Evolutionary conservation across 1,140 invertebrate species (phyloP).

Genomic region (Drosophila setifemur): DNA sequence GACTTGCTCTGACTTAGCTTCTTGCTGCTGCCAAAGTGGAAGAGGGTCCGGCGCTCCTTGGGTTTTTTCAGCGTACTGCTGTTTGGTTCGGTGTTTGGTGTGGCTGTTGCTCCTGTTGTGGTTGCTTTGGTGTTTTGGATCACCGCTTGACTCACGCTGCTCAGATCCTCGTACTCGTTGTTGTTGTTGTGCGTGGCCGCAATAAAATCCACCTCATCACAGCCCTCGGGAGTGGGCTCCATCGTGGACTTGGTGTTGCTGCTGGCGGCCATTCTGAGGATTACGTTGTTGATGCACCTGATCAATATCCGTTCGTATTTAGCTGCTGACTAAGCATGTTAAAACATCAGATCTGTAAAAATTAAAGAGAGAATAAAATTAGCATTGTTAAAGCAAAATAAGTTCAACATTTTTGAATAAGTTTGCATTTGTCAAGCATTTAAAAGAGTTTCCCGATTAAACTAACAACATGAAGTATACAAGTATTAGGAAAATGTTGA

Average conservation of each 20-base stretch:
- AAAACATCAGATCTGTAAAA: slow-evolving; percentile 5
- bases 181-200: slow-evolving; percentile 55
- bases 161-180: slow-evolving; percentile 64
- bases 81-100: slow-evolving; percentile 76
- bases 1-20: slow-evolving; percentile 37
- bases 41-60: slow-evolving; percentile 68
- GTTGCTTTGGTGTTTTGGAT: slow-evolving; percentile 55
- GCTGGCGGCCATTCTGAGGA: slow-evolving; percentile 39
- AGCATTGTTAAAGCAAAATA: slow-evolving; percentile 5
- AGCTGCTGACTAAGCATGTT: slow-evolving; percentile 37
- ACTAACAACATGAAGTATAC: no score
- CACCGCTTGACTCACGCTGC: slow-evolving; percentile 40
- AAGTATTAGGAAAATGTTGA: no score
- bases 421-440: no score
- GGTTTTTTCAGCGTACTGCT: slow-evolving; percentile 56
- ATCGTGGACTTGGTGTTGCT: slow-evolving; percentile 22
- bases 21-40: slow-evolving; percentile 61
- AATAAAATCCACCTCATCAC: slow-evolving; percentile 69
- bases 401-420: no score
- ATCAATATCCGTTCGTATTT: slow-evolving; percentile 34
- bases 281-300: slow-evolving; percentile 13
- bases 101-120: slow-evolving; percentile 35
- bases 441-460: no score
- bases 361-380: not conserved
- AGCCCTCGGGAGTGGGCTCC: slow-evolving; percentile 14